Evolutionary conservation across 2,113 vertebrate genomes (phyloP).

Genomic region (Corythornis cristatus): DNA sequence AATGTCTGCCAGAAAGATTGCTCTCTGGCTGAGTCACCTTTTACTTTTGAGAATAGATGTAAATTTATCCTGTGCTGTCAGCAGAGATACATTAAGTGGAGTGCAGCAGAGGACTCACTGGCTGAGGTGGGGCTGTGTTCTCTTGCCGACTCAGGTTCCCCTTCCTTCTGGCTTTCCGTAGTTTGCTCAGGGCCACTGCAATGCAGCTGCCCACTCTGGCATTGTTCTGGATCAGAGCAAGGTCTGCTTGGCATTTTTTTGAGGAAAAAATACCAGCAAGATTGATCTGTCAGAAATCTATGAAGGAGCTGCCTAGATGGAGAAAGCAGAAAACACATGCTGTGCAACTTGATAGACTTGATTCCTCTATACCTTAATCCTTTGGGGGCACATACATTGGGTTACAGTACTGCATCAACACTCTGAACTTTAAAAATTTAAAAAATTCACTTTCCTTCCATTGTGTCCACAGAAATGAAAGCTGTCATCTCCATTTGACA

Average conservation of each 20-base stretch:
- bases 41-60: neutral
- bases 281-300: neutral
- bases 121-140: neutral
- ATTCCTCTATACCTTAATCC: neutral
- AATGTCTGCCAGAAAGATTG: neutral
- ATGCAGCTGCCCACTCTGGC: slow-evolving; percentile 88
- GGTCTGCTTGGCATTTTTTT: slow-evolving; percentile 73
- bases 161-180: slow-evolving; percentile 34
- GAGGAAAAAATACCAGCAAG: neutral
- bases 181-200: slow-evolving; percentile 80
- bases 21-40: neutral
- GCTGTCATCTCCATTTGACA: neutral
- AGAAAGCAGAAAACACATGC: neutral
- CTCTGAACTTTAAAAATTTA: neutral
- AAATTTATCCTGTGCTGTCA: slow-evolving; percentile 19
- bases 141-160: neutral
- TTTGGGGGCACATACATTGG: neutral
- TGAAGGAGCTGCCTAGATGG: neutral
- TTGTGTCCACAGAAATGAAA: neutral
- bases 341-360: neutral
- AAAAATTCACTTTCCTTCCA: neutral
- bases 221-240: slow-evolving; percentile 89
- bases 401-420: neutral
- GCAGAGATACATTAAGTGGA: neutral
- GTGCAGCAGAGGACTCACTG: slow-evolving; percentile 53